Evolutionary conservation across 1,140 invertebrate genomes (phyloP), one percentile per base, ranked within the genome.

Genomic region (Bombus impatiens): DNA sequence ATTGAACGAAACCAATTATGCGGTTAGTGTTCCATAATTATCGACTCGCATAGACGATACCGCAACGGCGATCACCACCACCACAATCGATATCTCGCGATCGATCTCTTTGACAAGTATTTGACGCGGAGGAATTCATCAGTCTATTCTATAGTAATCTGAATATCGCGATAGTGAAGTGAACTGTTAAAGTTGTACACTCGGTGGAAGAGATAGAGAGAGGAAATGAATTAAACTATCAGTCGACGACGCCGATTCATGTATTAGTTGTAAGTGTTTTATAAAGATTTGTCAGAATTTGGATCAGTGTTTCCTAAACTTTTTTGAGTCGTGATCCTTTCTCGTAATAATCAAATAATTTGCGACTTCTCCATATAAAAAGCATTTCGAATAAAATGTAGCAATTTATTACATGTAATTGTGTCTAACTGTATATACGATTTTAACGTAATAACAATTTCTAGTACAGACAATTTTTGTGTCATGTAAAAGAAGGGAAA

Each of bases 11-110:
- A 44, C 37, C 35, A 78, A 68, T 84, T 78, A 70, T 70, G 35
- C 32, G 82, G 72, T 68, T 42, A 78, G 42, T 8, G 62, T 83
- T 83, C 76, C 44, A 65, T 65, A 84, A 84, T 78, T 78, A 77
- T 84, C 75, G 28, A 78, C 82, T 53, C 22, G 62, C 40, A 42
- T 40, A 32, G 62, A 67, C 32, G 44, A 77, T 68, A 70, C 59
- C 57, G 65, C 62, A 78, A 78, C 35, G 15, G 35, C 25, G 75
- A 78, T 75, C 25, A n/a, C 53, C n/a, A 32, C 67, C 25, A n/a
- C 53, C 53, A 32, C 80, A 47, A 65, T 37, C 35, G 35, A 68
- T 84, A 84, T 70, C 74, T 65, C 15, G 44, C 74, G 62, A 68
- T 76, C 82, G 82, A 78, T 78, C 75, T 59, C 32, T 1, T 44